Evolutionary conservation across 2,113 vertebrate species (phyloP), one percentile per base, ranked within the genome.

Genomic region (Alligator mississippiensis): DNA sequence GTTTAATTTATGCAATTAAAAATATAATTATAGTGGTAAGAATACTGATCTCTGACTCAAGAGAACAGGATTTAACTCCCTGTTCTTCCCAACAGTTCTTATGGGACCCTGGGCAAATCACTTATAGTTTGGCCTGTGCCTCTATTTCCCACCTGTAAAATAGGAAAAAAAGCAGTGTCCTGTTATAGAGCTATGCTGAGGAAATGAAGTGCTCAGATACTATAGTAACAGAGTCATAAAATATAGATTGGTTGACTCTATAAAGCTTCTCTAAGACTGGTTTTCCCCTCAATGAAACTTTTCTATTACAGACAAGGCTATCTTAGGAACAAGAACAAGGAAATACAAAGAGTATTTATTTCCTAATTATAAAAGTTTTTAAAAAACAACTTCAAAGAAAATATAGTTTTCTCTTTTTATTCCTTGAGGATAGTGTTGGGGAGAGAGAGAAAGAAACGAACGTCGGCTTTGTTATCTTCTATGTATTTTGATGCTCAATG

Each of bases 331-430:
- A 76, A 84, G 2, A 3, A 1, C 80, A 91, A 84, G 19, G 14
- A 88, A 93, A 80, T 13, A 13, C 5, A 1, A 25, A 10, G 12
- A 87, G 25, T 66, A 79, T 58, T 1, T 0, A 47, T 59, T 28
- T 47, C 7, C 4, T 59, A 24, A 28, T 79, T 77, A 3, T 12
- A 87, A 74, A 4, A 34, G 13, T 13, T 22, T 91, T 86, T 62
- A 80, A 82, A 93, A 86, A 6, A 54, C 25, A 78, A 3, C 17
- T 77, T 84, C 47, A 85, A 85, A 93, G 80, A 34, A 80, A 92
- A 91, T 6, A 8, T 1, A 22, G 47, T 64, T 70, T 89, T 90
- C 78, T 77, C 55, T 84, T 82, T 47, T 47, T 64, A 80, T 3
- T n/a, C 60, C 8, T 47, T n/a, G 38, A 6, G 18, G 10, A 38